Base-by-base conservation (phyloP, 2,797 vertebrate species). In the Naso thynnoides region DNA sequence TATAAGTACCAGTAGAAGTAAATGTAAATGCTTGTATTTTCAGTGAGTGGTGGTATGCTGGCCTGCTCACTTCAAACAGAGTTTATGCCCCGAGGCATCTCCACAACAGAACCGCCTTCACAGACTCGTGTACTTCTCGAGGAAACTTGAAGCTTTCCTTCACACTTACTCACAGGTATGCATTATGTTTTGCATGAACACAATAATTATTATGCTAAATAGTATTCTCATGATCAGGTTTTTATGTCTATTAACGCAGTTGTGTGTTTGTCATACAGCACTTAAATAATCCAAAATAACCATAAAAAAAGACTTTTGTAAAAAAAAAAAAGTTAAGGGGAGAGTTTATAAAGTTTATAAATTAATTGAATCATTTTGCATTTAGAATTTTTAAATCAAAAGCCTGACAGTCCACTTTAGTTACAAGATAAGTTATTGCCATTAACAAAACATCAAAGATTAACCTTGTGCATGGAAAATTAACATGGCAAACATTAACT, bases 1-100 rank as follows among this genome's bases (percentile, higher is more conserved):
- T n/a, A n/a, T n/a, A n/a, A n/a, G n/a, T n/a, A n/a, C n/a, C n/a
- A n/a, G n/a, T n/a, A n/a, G n/a, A 27, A 42, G 1, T 58, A 26
- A 24, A 15, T 75, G 14, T 69, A 6, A 57, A 75, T 53, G 39
- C 24, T 47, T 76, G 33, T 73, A 70, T 83, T 86, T 79, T n/a
- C 78, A 90, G 83, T 59, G 61, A 79, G 75, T 26, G 75, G 76
- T 89, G 86, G 48, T 65, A 91, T 90, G 89, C 79, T 89, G 58
- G 62, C 80, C 73, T 81, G 54, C 61, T 78, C 64, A 26, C 53
- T 41, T 74, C 52, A 45, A 50, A 78, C 33, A 76, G 10, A 83
- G 52, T 92, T 83, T 90, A 93, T 91, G 90, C 80, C 70, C 72
- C 29, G 57, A 86, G 29, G 65, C 42, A 62, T 76, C 87, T 62